Base-by-base conservation (phyloP, 2,113 vertebrate genomes). In the Ranitomeya variabilis region DNA sequence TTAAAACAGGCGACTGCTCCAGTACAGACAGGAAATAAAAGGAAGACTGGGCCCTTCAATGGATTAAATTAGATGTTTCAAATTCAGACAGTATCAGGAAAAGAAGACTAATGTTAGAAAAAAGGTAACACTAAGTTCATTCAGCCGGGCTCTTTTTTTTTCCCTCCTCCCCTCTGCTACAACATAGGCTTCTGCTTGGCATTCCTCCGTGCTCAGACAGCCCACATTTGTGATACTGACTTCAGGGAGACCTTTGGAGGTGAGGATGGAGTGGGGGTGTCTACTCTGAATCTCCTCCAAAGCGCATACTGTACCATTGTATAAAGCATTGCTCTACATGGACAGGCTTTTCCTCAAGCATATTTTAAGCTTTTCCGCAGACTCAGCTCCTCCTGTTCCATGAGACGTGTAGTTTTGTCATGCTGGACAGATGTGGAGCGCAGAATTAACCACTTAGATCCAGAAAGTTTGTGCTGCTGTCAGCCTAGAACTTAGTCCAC, bases 1-100 rank as follows among this genome's bases (percentile, higher is more conserved):
- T 98, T 99, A 96, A 97, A 98, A 97, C 97, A 99, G 97, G 97
- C 96, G 96, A 98, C 96, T 96, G 95, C 95, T 96, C 93, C 94
- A 94, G 95, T 92, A 93, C 97, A 98, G 97, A 97, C 97, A 99
- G 98, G 98, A 99, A 99, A 99, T 97, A 97, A 99, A 97, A 96
- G 94, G 95, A 97, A 95, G 96, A 96, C 95, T 93, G 96, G 96
- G 97, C 97, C 97, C 96, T 97, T 96, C 96, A 96, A 95, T 94
- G 95, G 94, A 96, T 97, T 96, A 97, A 97, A 97, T 96, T 97
- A 96, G 96, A 97, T 96, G 96, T 96, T 97, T 97, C 96, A 95
- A 94, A 96, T 95, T 95, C 94, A 96, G 96, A 96, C 96, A 94
- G 95, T 97, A 97, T 98, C 97, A 96, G 96, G 96, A 95, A 93